A percentile compares a stretch with the other conserved stretches of the same genome.
phyloP scores from a whole-genome alignment of 2,113 vertebrate species.

The Emydocephalus ijimae region DNA sequence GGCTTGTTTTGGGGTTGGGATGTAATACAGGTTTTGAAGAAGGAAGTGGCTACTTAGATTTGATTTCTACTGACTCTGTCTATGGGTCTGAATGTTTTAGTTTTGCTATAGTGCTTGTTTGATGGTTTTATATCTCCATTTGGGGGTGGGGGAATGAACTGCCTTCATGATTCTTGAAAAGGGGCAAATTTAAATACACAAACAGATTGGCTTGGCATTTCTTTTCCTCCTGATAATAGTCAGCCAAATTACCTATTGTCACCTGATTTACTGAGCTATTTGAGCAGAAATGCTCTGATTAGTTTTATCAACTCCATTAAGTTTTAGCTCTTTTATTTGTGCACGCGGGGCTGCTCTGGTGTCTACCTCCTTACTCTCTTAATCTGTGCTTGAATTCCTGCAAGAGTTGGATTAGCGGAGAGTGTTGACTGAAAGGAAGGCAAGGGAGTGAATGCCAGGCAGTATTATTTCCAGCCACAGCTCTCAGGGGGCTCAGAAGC shows the following conservation, averaged over 20 bases:
- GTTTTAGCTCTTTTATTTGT: constrained; percentile 2
- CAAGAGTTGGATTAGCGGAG: neutral
- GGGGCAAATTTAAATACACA: neutral
- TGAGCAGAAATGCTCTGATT: neutral
- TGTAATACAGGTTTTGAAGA: neutral
- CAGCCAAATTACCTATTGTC: neutral
- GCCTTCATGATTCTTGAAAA: neutral
- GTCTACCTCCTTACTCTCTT: neutral
- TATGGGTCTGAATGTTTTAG: neutral
- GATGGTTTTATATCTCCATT: neutral
- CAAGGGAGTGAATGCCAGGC: rapidly evolving
- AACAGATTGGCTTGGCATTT: neutral
- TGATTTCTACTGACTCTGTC: neutral
- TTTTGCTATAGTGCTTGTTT: neutral
- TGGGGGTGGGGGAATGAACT: neutral
- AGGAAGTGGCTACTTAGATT: neutral
- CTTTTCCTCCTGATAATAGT: neutral
- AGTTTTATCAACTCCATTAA: neutral
- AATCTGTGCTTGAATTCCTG: neutral
- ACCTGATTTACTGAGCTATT: constrained; percentile 8
- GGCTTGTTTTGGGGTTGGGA: neutral
- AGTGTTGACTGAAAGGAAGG: neutral
- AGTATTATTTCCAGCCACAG: neutral
- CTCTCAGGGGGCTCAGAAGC: neutral
- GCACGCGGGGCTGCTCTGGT: neutral